Percentiles rank a stretch among this genome's conserved stretches.
Evolutionary conservation across 2,113 vertebrate genomes (phyloP).

Genomic region (Beaufortia kweichowensis): DNA sequence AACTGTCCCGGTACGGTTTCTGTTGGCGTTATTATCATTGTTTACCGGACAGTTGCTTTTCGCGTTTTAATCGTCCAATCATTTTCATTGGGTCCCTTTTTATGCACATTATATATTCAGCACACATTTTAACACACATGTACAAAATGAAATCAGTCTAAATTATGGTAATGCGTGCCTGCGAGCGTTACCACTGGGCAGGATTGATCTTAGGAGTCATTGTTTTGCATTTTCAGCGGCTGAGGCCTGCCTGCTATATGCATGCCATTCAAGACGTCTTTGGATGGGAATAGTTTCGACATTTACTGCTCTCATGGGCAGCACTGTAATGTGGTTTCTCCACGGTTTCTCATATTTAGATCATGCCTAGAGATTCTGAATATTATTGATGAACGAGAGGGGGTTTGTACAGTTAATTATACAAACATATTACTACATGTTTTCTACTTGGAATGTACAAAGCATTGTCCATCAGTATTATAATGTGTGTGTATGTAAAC

Average conservation of each 20-base stretch:
- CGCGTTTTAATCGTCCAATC: slow-evolving; percentile 25
- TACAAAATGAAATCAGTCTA: slow-evolving; percentile 48
- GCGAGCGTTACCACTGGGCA: slow-evolving; percentile 56
- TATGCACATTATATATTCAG: slow-evolving; percentile 34
- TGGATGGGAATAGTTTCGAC: slow-evolving; percentile 54
- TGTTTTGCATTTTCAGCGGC: slow-evolving; percentile 53
- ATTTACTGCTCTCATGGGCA: slow-evolving; percentile 56
- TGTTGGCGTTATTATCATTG: slow-evolving; percentile 7
- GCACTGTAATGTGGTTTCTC: slow-evolving; percentile 52
- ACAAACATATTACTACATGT: slow-evolving; percentile 71
- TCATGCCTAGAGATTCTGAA: slow-evolving; percentile 63
- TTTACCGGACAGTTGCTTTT: slow-evolving; percentile 19
- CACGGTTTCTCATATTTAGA: slow-evolving; percentile 67
- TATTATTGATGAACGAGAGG: slow-evolving; percentile 58
- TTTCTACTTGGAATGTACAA: slow-evolving; percentile 77
- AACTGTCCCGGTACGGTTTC: not conserved
- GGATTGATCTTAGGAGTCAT: slow-evolving; percentile 53
- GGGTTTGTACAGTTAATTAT: slow-evolving; percentile 74
- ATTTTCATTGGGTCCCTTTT: slow-evolving; percentile 11
- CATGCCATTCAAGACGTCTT: slow-evolving; percentile 59
- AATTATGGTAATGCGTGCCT: slow-evolving; percentile 51
- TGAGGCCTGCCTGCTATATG: slow-evolving; percentile 54
- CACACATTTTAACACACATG: slow-evolving; percentile 25
- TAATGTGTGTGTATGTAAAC: slow-evolving; percentile 43
- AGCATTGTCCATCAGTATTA: slow-evolving; percentile 75